phyloP scores from a whole-genome alignment of 2,888 invertebrate species.

The Branchellion lobata region DNA sequence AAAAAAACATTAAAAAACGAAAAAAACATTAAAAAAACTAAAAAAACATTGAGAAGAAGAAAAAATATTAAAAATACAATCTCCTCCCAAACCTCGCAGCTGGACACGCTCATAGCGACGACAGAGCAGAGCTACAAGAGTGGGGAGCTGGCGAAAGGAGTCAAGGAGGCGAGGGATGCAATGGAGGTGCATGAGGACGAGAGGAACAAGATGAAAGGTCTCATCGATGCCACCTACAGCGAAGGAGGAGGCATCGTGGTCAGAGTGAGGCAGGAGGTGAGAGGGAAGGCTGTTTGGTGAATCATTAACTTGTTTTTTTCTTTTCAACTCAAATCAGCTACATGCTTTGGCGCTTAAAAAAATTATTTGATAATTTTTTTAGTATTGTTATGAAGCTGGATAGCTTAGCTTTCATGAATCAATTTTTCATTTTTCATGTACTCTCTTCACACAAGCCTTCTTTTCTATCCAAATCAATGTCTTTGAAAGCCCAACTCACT shows the following conservation, averaged over 20 bases:
- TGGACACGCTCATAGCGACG: slow-evolving; percentile 69
- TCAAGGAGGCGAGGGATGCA: slow-evolving; percentile 66
- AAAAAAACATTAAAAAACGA: no score
- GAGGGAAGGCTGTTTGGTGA: slow-evolving; percentile 36
- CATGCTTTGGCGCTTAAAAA: neutral
- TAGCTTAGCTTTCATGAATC: neutral
- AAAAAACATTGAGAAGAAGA: no score
- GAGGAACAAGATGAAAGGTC: slow-evolving; percentile 69
- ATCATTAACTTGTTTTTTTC: neutral
- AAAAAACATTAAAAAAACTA: no score
- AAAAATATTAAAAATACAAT: no score
- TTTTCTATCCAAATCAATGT: no score
- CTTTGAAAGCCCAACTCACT: no score
- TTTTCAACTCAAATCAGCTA: neutral
- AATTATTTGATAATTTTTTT: neutral
- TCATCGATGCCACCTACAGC: slow-evolving; percentile 67
- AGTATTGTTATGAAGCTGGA: neutral
- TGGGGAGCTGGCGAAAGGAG: slow-evolving; percentile 63
- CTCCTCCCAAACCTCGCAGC: slow-evolving; percentile 60
- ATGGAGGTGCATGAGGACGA: slow-evolving; percentile 69
- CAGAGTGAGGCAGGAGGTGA: slow-evolving; percentile 70
- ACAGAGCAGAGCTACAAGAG: slow-evolving; percentile 65
- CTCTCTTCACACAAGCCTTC: no score
- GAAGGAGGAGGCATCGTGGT: slow-evolving; percentile 72
- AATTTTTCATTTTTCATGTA: no score